Evolutionary conservation across 1,140 invertebrate species (phyloP), one percentile per base, ranked within the genome.

Genomic region (Hydropsyche tenuis): DNA sequence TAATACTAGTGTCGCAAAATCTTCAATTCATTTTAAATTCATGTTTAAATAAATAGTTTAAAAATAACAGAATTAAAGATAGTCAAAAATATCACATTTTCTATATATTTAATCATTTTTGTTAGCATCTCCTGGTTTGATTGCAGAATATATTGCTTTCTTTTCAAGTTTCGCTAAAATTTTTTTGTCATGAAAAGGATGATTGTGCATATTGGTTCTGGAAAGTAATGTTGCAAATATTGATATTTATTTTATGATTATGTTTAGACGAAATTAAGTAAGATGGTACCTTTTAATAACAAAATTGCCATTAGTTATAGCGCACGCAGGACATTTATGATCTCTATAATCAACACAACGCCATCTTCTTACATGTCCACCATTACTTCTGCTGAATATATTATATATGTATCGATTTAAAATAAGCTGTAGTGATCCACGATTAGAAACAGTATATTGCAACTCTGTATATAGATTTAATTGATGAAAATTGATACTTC

Each of bases 131-230:
- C 81, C 78, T 4, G 84, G 81, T 23, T 84, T 81, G 11, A 85
- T 73, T 4, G 83, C 81, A 0, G 82, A 82, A 74, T 80, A 86
- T 4, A 86, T 80, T 11, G 81, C 79, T 68, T 84, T 83, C 75
- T 84, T 85, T 73, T 84, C 81, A 14, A 85, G 81, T 73, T 85
- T 85, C 0, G 75, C 70, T 0, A 85, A 72, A 27, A 85, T 85
- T 75, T 85, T 86, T 74, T 83, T 83, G 48, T 86, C 84, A 23
- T 86, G 84, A 75, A 81, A 85, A 0, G 81, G 77, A 73, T 86
- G 84, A 72, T 81, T 83, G 74, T 86, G 84, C n/a, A 81, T 80
- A 79, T 85, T 84, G 5, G 80, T 81, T 75, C 84, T 86, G 79
- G 64, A 75, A 51, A 7, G 51, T 30, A 69, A 46, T 9, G 51